These are phyloP conservation scores for Drosophila setifemur DNA, from an alignment of 1,140 invertebrate genomes.

Conservation along the genomic window DNA sequence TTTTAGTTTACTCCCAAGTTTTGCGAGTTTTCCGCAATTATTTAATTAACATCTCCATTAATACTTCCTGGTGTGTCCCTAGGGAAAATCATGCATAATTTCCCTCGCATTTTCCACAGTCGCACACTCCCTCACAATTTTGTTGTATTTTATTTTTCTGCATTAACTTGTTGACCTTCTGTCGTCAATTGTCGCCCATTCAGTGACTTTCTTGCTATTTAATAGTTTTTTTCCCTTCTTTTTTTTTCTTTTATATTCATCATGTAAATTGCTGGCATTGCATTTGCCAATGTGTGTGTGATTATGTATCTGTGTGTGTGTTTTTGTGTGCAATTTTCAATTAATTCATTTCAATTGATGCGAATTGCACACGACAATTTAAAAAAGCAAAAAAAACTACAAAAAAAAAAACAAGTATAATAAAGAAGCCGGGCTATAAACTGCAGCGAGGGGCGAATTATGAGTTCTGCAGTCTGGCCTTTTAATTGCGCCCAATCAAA, in stretches of 20 bases:
- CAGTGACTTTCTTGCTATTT: constrained; percentile 39
- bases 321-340: constrained; percentile 61
- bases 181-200: constrained; percentile 63
- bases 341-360: constrained; percentile 75
- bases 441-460: constrained; percentile 15
- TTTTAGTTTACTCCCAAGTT: too few relatives aligned
- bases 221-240: too few relatives aligned
- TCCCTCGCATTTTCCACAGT: neutral
- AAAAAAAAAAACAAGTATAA: too few relatives aligned
- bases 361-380: constrained; percentile 62
- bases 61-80: too few relatives aligned
- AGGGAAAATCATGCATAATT: too few relatives aligned
- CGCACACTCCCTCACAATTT: neutral
- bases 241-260: constrained; percentile 19
- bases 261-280: constrained; percentile 67
- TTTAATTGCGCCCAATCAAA: constrained; percentile 74
- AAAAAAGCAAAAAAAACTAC: constrained; percentile 12
- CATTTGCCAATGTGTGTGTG: constrained; percentile 9
- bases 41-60: too few relatives aligned
- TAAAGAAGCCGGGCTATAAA: too few relatives aligned
- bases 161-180: constrained; percentile 24
- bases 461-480: constrained; percentile 44
- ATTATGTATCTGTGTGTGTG: neutral
- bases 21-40: too few relatives aligned
- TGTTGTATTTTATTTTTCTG: neutral